These are phyloP conservation scores for Tuberolachnus salignus DNA, from an alignment of 2,888 invertebrate genomes.

Conservation along the genomic window DNA sequence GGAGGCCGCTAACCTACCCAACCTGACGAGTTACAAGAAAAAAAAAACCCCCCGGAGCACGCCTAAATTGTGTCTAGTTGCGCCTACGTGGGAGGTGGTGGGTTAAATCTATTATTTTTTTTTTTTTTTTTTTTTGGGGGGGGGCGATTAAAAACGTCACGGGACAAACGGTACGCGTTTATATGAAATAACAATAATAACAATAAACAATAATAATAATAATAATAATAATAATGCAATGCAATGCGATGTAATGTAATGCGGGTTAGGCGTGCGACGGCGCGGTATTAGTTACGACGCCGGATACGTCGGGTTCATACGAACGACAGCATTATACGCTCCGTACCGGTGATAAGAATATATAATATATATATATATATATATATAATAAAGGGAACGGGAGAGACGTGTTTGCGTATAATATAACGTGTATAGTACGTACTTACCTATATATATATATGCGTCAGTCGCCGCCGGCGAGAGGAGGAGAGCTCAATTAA, in stretches of 20 bases:
- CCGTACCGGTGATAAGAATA: constrained; percentile 25
- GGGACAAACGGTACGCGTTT: background rate
- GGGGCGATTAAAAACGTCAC: constrained; percentile 24
- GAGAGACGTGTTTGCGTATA: constrained; percentile 22
- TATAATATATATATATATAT: too few relatives aligned
- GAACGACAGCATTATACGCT: constrained; percentile 29
- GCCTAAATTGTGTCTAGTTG: background rate
- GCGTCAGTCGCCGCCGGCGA: background rate
- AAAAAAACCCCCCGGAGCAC: too few relatives aligned
- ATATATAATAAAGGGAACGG: constrained; percentile 1
- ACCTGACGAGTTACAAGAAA: too few relatives aligned
- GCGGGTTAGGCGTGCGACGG: background rate
- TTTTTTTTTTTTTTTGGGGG: too few relatives aligned
- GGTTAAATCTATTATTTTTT: too few relatives aligned
- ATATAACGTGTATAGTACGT: background rate
- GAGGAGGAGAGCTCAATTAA: constrained; percentile 42
- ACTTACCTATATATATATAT: background rate
- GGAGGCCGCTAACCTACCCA: too few relatives aligned
- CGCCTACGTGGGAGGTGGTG: background rate
- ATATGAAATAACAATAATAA: background rate
- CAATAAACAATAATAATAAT: too few relatives aligned
- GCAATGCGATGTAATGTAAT: too few relatives aligned
- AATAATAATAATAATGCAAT: background rate
- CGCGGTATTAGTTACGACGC: background rate
- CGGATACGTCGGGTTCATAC: constrained; percentile 14